Percentiles rank a stretch among this genome's conserved stretches.
Evolutionary conservation across 2,113 vertebrate genomes (phyloP).

Genomic region (Microcebus jonahi): DNA sequence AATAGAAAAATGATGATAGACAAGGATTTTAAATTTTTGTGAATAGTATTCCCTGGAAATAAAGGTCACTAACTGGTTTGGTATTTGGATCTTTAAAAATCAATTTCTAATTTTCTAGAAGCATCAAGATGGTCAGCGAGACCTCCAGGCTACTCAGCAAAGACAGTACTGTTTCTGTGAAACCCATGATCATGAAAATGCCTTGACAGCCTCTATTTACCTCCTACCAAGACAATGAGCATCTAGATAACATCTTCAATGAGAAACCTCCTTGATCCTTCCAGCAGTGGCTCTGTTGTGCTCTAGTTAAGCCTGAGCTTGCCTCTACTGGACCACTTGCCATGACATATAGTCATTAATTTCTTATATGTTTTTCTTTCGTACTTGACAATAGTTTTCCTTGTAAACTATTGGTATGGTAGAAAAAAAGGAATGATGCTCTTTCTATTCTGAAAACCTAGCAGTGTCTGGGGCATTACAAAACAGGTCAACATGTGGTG

Average conservation of each 20-base stretch:
- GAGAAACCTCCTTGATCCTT: background rate
- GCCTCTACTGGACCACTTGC: background rate
- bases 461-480: too few relatives aligned
- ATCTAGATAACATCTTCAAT: background rate
- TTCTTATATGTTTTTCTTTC: background rate
- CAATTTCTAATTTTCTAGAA: background rate
- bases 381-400: background rate
- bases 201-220: too few relatives aligned
- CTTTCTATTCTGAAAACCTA: background rate
- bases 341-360: background rate
- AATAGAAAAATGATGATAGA: background rate
- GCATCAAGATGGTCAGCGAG: background rate
- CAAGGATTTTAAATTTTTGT: background rate
- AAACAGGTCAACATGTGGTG: background rate
- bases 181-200: background rate
- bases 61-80: background rate
- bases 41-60: background rate
- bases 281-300: background rate
- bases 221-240: background rate
- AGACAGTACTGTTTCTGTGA: background rate
- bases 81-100: background rate
- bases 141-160: too few relatives aligned
- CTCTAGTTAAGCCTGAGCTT: background rate
- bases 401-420: background rate
- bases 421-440: background rate